phyloP scores from a whole-genome alignment of 2,797 vertebrate species.

The Lindbergichthys nudifrons region DNA sequence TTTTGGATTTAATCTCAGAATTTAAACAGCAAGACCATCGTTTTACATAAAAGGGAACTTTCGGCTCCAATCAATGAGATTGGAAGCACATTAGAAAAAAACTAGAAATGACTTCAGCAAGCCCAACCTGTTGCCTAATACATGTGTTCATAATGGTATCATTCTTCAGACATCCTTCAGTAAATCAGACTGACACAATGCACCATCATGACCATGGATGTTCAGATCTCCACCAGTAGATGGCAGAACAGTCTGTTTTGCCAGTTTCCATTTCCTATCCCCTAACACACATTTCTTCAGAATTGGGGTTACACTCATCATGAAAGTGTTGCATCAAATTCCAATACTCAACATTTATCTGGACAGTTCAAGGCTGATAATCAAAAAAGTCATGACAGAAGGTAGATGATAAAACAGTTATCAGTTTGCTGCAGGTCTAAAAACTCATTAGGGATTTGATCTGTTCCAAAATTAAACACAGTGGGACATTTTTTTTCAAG shows the following conservation, averaged over 20 bases:
- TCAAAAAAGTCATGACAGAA: background rate
- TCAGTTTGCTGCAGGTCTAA: constrained; percentile 4
- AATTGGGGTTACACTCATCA: background rate
- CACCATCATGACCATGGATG: background rate
- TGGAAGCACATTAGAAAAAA: background rate
- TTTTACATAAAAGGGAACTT: background rate
- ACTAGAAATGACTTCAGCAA: constrained; percentile 1
- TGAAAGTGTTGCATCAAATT: background rate
- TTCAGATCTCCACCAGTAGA: constrained; percentile 41
- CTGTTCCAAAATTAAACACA: background rate
- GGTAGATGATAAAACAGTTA: background rate
- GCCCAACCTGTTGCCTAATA: background rate
- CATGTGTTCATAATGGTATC: background rate
- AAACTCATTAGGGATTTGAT: background rate
- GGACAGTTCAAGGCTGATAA: background rate
- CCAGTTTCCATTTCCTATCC: background rate
- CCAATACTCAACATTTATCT: background rate
- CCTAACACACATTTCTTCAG: background rate
- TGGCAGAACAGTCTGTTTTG: constrained; percentile 23
- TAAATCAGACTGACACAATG: background rate
- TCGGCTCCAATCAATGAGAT: background rate
- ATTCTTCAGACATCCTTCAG: background rate
- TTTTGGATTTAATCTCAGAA: background rate
- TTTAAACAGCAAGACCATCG: background rate
- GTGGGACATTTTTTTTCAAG: too few relatives aligned